Evolutionary conservation across 2,113 vertebrate genomes (phyloP), one percentile per base, ranked within the genome.

Genomic region (Andinoacara biseriatus): DNA sequence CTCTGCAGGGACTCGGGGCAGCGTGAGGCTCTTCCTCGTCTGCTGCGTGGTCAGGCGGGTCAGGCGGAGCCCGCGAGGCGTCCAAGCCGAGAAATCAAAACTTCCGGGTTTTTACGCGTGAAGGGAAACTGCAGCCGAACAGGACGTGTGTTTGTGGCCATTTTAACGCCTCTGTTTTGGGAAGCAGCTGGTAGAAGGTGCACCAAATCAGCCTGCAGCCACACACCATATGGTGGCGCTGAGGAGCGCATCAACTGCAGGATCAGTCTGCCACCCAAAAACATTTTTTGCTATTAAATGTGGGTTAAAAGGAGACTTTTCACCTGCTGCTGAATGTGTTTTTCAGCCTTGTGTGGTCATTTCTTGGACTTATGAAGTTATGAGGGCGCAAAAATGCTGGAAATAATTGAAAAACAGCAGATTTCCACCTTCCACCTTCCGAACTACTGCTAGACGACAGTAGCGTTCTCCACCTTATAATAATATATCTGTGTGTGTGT

Each of bases 121-220:
- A 10, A 2, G 43, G 67, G 58, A 77, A 29, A 72, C 10, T 20
- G 29, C 29, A 33, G 31, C 0, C 13, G 43, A 10, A 69, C 20
- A 18, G 29, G 65, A 81, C 43, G 20, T 76, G 67, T 86, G 77
- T 84, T 46, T 1, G 3, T 31, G 52, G 72, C 75, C 59, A 69
- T 80, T 67, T 82, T 56, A 74, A 24, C 38, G 3, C 15, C 75
- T 33, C 24, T 86, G 49, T 7, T 18, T 20, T 54, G 17, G 49
- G 49, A 54, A 7, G 31, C 33, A 62, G 60, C 65, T 69, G 43
- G 49, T 43, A 43, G 40, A 43, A 11, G 40, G 40, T 43, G 40
- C 14, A 2, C 46, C 46, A 49, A 17, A 49, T 15, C 5, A 49
- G 65, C 65, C 33, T 20, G 20, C 60, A 13, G 10, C 20, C 29